phyloP scores from a whole-genome alignment of 2,797 vertebrate genomes.

The Podargus strigoides region DNA sequence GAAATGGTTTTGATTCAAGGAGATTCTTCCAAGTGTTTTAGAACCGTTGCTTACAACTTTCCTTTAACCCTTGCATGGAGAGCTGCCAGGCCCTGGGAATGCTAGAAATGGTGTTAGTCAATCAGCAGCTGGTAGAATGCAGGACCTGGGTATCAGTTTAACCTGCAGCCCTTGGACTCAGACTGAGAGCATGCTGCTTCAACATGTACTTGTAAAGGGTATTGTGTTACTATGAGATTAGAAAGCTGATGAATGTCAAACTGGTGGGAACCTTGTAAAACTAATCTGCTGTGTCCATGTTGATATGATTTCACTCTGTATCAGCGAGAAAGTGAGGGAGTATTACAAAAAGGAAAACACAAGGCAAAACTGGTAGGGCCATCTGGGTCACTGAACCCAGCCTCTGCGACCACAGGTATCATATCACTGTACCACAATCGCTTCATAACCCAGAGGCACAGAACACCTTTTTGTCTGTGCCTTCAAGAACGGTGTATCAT shows the following conservation, averaged over 20 bases:
- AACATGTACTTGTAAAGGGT: background rate
- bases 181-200: background rate
- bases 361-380: background rate
- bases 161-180: background rate
- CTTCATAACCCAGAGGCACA: background rate
- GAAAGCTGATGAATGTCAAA: conserved; percentile 45
- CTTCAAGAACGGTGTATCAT: rapidly evolving
- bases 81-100: conserved; percentile 30
- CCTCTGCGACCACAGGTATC: background rate
- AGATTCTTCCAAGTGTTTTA: conserved; percentile 58
- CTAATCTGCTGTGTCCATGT: conserved; percentile 54
- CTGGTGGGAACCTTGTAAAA: conserved; percentile 58
- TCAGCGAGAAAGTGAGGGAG: background rate
- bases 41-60: conserved; percentile 50
- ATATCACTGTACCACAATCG: background rate
- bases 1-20: conserved; percentile 59
- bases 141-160: conserved; percentile 23
- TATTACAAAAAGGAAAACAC: background rate
- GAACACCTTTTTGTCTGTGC: background rate
- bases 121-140: background rate
- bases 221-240: conserved; percentile 40
- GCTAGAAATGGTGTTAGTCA: background rate
- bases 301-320: conserved; percentile 31
- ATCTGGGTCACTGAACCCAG: background rate
- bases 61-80: conserved; percentile 54